Evolutionary conservation across 2,113 vertebrate species (phyloP).

Genomic region (Malurus elegans): DNA sequence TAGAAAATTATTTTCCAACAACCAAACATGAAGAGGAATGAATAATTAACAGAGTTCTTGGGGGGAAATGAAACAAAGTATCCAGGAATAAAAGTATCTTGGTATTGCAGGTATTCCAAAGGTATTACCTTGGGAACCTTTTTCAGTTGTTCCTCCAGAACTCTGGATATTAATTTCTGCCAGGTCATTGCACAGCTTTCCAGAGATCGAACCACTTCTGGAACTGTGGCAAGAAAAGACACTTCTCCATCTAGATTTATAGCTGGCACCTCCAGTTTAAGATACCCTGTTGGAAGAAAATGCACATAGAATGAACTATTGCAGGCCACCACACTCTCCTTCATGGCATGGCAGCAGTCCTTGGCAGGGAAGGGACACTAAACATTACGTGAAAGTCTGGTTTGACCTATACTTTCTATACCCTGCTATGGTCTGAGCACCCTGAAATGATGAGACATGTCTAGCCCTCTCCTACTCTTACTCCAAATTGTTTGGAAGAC

Average conservation of each 20-base stretch:
- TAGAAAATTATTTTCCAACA: not conserved
- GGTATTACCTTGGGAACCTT: constrained; percentile 84
- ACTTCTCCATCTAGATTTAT: constrained; percentile 76
- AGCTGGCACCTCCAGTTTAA: constrained; percentile 82
- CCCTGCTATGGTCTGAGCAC: not conserved
- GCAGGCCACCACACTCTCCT: not conserved
- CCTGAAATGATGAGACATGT: fast-evolving
- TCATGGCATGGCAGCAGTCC: not conserved
- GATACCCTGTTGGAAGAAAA: constrained; percentile 68
- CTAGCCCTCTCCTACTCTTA: not conserved
- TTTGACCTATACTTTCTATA: not conserved
- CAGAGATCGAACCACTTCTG: constrained; percentile 73
- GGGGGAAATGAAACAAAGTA: not conserved
- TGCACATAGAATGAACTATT: not conserved
- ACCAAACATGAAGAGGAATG: not conserved
- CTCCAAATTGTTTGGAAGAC: not conserved
- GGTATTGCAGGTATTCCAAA: too few relatives aligned
- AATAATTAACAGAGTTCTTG: not conserved
- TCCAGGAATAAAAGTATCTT: not conserved
- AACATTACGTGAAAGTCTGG: not conserved
- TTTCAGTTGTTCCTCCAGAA: constrained; percentile 76
- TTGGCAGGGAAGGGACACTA: not conserved
- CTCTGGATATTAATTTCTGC: constrained; percentile 82
- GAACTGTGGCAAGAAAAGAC: constrained; percentile 58
- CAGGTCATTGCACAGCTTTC: constrained; percentile 84